Base-by-base conservation (phyloP, 2,113 vertebrate genomes). In the Arizona elegans region DNA sequence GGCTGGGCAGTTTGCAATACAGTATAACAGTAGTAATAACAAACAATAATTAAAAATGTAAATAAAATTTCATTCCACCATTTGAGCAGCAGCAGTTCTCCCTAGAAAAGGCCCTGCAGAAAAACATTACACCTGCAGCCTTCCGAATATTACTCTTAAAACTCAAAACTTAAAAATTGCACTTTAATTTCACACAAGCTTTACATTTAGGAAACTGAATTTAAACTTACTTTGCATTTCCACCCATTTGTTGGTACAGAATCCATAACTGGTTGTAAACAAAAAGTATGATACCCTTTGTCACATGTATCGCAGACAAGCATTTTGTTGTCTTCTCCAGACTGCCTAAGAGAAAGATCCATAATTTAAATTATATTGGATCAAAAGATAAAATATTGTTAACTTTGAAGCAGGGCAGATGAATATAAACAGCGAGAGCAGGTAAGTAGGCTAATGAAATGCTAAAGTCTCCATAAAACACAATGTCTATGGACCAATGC, bases 231-330 rank as follows among this genome's bases (percentile, higher is more conserved):
- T 98, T 99, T 99, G 97, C 99, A 99, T 96, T 97, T 99, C 99
- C 99, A 99, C 95, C 98, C 97, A 94, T 97, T 97, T 96, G 98
- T 98, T 70, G 98, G 99, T 91, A 98, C 97, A 38, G 98, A 97
- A 26, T 99, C 98, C 98, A 99, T 98, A 94, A 98, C 97, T 19
- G 99, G 99, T 29, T 98, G 98, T 81, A 99, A 98, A 97, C 99
- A 99, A 97, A 99, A 99, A 12, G 98, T 97, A 97, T 99, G 99
- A 96, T 99, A 99, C 56, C 98, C 98, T 98, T 99, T 99, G 97
- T 99, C 99, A 17, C 99, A 99, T 13, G 98, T 98, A 93, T 99
- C 98, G 13, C 99, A 99, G 95, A 99, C 98, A 95, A 99, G 96
- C 98, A 99, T 98, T 97, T 98, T 98, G 96, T 96, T 98, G 92